These are phyloP conservation scores for Petrocephalus sullivani DNA, from an alignment of 2,797 vertebrate species.

Conservation along the genomic window DNA sequence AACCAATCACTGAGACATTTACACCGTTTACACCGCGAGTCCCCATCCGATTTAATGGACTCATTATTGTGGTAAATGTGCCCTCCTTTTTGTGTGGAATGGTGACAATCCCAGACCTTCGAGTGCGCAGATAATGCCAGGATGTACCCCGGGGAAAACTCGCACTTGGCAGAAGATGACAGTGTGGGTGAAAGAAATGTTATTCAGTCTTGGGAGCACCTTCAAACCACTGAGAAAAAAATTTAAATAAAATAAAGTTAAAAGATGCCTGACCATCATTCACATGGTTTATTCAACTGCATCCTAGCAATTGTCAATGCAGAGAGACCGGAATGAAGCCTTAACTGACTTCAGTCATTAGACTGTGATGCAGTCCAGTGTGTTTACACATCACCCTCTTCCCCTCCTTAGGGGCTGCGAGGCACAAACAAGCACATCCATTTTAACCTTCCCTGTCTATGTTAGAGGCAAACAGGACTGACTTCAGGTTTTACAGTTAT, in stretches of 20 bases:
- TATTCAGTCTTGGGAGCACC: conserved; percentile 11
- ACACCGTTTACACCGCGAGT: neutral
- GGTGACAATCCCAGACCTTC: conserved; percentile 7
- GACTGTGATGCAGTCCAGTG: neutral
- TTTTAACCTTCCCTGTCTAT: neutral
- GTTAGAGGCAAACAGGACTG: neutral
- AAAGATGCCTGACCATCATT: conserved; percentile 4
- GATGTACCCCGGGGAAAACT: neutral
- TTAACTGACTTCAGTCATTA: conserved; percentile 1
- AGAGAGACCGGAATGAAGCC: neutral
- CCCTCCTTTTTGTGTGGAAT: neutral
- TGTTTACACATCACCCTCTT: neutral
- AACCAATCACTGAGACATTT: conserved; percentile 8
- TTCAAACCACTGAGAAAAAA: conserved; percentile 11
- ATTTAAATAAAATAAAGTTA: neutral
- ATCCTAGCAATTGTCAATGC: neutral
- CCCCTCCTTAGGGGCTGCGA: neutral
- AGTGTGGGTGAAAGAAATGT: conserved; percentile 1
- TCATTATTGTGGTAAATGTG: conserved; percentile 19
- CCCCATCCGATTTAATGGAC: neutral
- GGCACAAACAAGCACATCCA: neutral
- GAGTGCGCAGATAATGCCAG: neutral
- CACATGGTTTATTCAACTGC: neutral
- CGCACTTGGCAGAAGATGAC: neutral
- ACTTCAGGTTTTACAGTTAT: neutral